Evolutionary conservation across 2,888 invertebrate species (phyloP).

Genomic region (Ernsta delagoae): DNA sequence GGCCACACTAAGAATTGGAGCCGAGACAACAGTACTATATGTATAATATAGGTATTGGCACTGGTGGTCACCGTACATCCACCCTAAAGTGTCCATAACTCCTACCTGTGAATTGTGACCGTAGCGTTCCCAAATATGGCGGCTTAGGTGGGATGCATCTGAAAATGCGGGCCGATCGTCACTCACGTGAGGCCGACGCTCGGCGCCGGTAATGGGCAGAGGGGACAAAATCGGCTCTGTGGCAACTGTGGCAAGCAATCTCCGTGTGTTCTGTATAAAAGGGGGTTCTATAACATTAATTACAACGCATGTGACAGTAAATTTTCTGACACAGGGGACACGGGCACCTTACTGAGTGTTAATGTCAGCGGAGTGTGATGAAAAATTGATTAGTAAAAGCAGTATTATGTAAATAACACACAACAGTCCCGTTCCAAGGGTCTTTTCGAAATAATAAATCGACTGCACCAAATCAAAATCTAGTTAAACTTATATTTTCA

Average conservation of each 20-base stretch:
- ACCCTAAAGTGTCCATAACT: neutral
- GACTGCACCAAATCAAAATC: no score
- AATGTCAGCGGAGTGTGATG: no score
- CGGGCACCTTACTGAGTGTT: no score
- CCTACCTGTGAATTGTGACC: slow-evolving; percentile 5
- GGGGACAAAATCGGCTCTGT: neutral
- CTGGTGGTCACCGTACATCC: neutral
- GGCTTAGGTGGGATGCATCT: slow-evolving; percentile 6
- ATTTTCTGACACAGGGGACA: no score
- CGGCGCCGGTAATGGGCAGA: neutral
- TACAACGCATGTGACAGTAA: no score
- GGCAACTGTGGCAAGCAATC: neutral
- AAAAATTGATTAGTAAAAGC: no score
- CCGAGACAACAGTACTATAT: neutral
- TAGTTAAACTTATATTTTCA: no score
- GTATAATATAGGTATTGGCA: neutral
- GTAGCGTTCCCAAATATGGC: neutral
- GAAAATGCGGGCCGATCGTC: neutral
- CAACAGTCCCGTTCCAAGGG: no score
- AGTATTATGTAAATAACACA: no score
- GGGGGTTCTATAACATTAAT: no score
- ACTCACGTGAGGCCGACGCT: neutral
- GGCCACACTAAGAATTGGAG: neutral
- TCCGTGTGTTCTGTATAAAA: no score
- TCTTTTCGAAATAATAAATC: no score